Evolutionary conservation across 1,140 invertebrate species (phyloP).

Genomic region (Heliconius himera): DNA sequence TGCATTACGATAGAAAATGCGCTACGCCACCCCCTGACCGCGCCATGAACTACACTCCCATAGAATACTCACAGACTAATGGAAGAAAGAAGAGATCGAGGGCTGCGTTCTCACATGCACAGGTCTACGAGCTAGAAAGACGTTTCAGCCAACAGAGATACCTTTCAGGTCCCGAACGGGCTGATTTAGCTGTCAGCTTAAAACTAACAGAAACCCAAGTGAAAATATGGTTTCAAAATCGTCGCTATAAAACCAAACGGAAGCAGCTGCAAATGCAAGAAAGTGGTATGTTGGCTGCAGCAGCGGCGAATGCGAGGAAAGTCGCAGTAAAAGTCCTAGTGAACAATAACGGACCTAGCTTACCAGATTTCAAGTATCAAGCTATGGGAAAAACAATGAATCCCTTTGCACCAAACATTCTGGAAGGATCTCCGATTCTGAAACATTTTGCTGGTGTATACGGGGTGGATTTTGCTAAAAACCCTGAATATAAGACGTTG

Average conservation of each 20-base stretch:
- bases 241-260: slow-evolving; percentile 98
- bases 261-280: slow-evolving; percentile 93
- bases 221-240: slow-evolving; percentile 98
- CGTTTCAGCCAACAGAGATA: slow-evolving; percentile 97
- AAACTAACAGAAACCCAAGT: slow-evolving; percentile 96
- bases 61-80: slow-evolving; percentile 69
- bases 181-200: slow-evolving; percentile 93
- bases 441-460: slow-evolving; percentile 80
- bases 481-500: slow-evolving; percentile 77
- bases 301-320: slow-evolving; percentile 85
- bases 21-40: slow-evolving; percentile 55
- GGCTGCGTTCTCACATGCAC: slow-evolving; percentile 97
- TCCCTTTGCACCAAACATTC: slow-evolving; percentile 67
- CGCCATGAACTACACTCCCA: slow-evolving; percentile 60
- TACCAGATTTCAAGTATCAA: slow-evolving; percentile 69
- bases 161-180: slow-evolving; percentile 96
- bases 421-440: slow-evolving; percentile 73
- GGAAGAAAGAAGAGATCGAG: slow-evolving; percentile 95
- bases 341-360: slow-evolving; percentile 80
- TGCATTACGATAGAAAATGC: slow-evolving; percentile 72
- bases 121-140: slow-evolving; percentile 96
- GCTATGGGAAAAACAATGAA: slow-evolving; percentile 65
- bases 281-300: slow-evolving; percentile 83
- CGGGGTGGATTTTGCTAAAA: slow-evolving; percentile 77
- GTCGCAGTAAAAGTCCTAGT: slow-evolving; percentile 95